A percentile compares a stretch with the other conserved stretches of the same genome.
phyloP scores from a whole-genome alignment of 2,797 vertebrate genomes.

The Hyperoplus lanceolatus region DNA sequence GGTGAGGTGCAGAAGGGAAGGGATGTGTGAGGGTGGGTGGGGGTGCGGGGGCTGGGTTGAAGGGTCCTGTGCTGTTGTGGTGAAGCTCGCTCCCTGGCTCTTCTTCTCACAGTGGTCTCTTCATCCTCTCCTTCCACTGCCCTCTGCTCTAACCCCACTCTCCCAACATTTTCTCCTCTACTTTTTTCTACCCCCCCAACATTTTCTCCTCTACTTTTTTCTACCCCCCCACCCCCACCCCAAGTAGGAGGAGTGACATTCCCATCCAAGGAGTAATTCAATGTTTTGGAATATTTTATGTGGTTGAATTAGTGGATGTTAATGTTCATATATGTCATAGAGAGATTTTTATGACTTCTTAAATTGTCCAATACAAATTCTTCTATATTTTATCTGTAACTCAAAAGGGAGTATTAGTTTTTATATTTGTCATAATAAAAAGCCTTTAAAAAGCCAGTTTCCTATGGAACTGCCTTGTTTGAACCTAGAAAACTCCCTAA shows the following conservation, averaged over 20 bases:
- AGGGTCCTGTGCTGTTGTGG: conserved; percentile 67
- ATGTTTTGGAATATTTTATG: neutral
- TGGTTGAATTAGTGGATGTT: neutral
- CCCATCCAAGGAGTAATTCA: conserved; percentile 10
- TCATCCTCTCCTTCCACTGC: conserved; percentile 22
- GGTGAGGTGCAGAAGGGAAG: conserved; percentile 67
- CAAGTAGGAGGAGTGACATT: neutral
- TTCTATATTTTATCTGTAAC: neutral
- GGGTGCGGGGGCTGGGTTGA: neutral
- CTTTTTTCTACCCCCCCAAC: neutral
- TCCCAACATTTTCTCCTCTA: conserved; percentile 4
- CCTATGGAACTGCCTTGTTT: neutral
- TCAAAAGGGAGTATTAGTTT: neutral
- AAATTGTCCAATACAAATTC: too few relatives aligned
- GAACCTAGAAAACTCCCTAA: neutral
- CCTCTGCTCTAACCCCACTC: conserved; percentile 22
- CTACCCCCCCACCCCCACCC: conserved; percentile 12
- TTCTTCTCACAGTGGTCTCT: conserved; percentile 12
- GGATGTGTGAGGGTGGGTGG: neutral
- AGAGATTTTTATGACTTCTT: neutral
- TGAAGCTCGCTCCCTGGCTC: conserved; percentile 43
- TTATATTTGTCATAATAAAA: neutral
- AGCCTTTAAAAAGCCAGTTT: neutral
- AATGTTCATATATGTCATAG: neutral
- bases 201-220: conserved; percentile 10